Conservation (phyloP, 2,113 vertebrate species). For the Clarias gariepinus region DNA sequence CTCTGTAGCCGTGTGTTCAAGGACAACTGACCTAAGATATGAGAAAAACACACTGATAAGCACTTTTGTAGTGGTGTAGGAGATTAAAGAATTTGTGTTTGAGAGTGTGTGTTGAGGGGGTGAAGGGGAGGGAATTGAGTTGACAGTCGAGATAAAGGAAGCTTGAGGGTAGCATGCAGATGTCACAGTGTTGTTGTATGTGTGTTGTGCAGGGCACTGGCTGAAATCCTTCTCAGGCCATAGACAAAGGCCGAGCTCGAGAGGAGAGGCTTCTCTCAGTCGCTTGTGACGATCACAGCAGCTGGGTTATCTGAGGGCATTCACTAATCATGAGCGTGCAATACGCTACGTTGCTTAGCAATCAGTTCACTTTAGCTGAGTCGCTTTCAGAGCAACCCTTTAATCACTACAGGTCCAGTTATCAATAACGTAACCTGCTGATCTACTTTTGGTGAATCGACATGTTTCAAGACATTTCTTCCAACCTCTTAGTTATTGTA, state of each 20-base stretch:
- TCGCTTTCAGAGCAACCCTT: neutral
- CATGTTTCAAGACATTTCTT: neutral
- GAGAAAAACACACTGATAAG: slow-evolving; percentile 39
- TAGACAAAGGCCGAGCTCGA: slow-evolving; percentile 43
- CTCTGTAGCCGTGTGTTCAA: slow-evolving; percentile 29
- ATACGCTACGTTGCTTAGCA: neutral
- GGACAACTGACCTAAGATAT: slow-evolving; percentile 42
- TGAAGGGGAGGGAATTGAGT: neutral
- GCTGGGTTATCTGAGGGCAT: slow-evolving; percentile 24
- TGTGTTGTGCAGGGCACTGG: slow-evolving; percentile 24
- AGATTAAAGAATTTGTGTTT: slow-evolving; percentile 34
- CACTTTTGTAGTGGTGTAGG: slow-evolving; percentile 30
- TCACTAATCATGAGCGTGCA: slow-evolving; percentile 21
- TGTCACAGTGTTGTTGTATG: slow-evolving; percentile 8
- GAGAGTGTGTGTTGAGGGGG: slow-evolving; percentile 13
- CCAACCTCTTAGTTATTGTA: neutral
- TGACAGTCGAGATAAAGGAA: slow-evolving; percentile 24
- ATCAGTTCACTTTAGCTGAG: neutral
- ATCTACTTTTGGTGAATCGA: neutral
- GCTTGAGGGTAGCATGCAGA: slow-evolving; percentile 18
- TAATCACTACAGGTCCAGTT: neutral
- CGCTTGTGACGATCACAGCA: slow-evolving; percentile 9
- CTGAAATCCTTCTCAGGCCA: slow-evolving; percentile 19
- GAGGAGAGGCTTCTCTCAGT: slow-evolving; percentile 3
- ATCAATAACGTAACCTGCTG: neutral